Evolutionary conservation across 1,140 invertebrate species (phyloP), one percentile per base, ranked within the genome.

Genomic region (Euglossa dilemma): DNA sequence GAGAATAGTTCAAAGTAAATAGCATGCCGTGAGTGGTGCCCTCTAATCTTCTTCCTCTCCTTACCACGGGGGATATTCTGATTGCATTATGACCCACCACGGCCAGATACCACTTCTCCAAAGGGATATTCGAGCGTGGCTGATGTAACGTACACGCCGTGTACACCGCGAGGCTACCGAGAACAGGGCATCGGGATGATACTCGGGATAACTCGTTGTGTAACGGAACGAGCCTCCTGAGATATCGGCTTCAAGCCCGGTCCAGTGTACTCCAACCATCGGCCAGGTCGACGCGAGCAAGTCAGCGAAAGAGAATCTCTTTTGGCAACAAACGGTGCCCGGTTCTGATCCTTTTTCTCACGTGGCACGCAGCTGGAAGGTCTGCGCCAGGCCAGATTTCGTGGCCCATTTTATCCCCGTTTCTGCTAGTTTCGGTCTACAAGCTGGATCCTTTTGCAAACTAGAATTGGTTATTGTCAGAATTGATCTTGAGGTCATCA

Each of bases 1-100:
- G 82, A 89, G 85, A 89, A 89, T 89, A 89, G 88, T 89, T 89
- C 87, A 89, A 89, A 89, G 87, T 89, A 89, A 89, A 89, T 89
- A 89, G 85, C 85, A 54, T 85, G 78, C 83, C 77, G 79, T 79
- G 86, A 88, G 86, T 85, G 75, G 83, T 88, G 83, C 86, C 83
- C 84, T 88, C 83, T 88, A 88, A 88, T 88, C 87, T 88, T 80
- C 82, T 84, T 84, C 80, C 84, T 74, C 86, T 88, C 66, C 83
- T 85, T 88, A 71, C 79, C 74, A 76, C 83, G 74, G 43, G 74
- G 78, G 72, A 87, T 87, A 88, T 82, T 88, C 78, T 78, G 87
- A 88, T 88, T 87, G 87, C 87, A 88, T 88, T 88, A 88, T 88
- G 87, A 87, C 67, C 77, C 36, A 59, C n/a, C 83, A 69, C 86